Evolutionary conservation across 1,140 invertebrate genomes (phyloP).

Genomic region (Spodoptera frugiperda): DNA sequence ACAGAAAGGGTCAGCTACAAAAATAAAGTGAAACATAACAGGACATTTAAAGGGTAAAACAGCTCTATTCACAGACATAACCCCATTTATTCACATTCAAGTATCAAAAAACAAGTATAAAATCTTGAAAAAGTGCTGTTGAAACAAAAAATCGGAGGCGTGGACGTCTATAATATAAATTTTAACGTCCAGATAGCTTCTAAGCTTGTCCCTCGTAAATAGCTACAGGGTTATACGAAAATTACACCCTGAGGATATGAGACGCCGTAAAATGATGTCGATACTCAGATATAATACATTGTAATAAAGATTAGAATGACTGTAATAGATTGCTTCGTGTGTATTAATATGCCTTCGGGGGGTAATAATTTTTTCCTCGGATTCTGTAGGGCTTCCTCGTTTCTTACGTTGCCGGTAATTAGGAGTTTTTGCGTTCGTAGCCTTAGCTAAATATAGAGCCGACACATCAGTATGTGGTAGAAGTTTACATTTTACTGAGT

Average conservation of each 20-base stretch:
- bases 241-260: conserved; percentile 65
- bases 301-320: conserved; percentile 60
- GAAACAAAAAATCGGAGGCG: conserved; percentile 34
- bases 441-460: not conserved
- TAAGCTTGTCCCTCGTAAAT: conserved; percentile 68
- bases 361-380: conserved; percentile 47
- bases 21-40: not conserved
- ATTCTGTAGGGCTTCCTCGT: conserved; percentile 2
- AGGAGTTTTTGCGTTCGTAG: not conserved
- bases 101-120: conserved; percentile 20
- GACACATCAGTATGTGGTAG: not conserved
- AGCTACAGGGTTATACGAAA: conserved; percentile 65
- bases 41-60: not conserved
- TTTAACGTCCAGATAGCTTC: conserved; percentile 67
- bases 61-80: not conserved
- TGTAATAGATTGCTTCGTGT: conserved; percentile 51
- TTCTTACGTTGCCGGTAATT: conserved; percentile 45
- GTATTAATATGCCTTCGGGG: conserved; percentile 54
- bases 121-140: conserved; percentile 32
- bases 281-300: conserved; percentile 61
- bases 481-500: no score
- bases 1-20: no score
- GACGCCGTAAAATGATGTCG: conserved; percentile 65
- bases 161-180: conserved; percentile 56
- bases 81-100: conserved; percentile 23